A percentile compares a stretch with the other conserved stretches of the same genome.
Conservation (phyloP, 2,888 invertebrate genomes). For the Kuschelorhynchus macadamiae region DNA sequence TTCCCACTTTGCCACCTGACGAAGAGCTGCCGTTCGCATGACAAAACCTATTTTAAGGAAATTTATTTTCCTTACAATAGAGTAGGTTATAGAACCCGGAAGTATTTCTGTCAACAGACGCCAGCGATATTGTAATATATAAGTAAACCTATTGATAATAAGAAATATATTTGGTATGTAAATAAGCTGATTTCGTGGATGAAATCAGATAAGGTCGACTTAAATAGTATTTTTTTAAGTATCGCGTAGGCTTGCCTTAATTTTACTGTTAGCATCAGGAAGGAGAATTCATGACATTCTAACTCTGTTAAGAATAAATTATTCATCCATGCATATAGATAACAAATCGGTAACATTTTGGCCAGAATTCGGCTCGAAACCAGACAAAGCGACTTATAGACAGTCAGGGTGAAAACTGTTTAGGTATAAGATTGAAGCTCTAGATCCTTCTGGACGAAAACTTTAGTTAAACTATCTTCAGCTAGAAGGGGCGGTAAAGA, state of each 20-base stretch:
- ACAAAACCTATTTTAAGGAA: no score
- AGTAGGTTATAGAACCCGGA: conserved; percentile 17
- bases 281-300: conserved; percentile 29
- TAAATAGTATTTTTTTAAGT: conserved; percentile 25
- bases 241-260: conserved; percentile 32
- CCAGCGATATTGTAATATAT: conserved; percentile 36
- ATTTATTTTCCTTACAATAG: no score
- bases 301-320: conserved; percentile 24
- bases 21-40: no score
- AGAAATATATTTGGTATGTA: conserved; percentile 38
- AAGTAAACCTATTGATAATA: conserved; percentile 19
- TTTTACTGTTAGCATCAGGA: conserved; percentile 35
- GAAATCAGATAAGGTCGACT: conserved; percentile 15
- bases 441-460: conserved; percentile 33
- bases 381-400: conserved; percentile 35
- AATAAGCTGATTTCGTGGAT: conserved; percentile 30
- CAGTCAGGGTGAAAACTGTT: conserved; percentile 46
- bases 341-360: conserved; percentile 41
- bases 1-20: no score
- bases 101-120: conserved; percentile 51
- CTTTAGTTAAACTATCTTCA: neutral
- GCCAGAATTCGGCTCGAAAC: conserved; percentile 55
- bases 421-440: conserved; percentile 8
- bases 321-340: conserved; percentile 7
- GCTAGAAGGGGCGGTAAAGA: neutral